Base-by-base conservation (phyloP, 2,797 vertebrate species). In the Lates japonicus region DNA sequence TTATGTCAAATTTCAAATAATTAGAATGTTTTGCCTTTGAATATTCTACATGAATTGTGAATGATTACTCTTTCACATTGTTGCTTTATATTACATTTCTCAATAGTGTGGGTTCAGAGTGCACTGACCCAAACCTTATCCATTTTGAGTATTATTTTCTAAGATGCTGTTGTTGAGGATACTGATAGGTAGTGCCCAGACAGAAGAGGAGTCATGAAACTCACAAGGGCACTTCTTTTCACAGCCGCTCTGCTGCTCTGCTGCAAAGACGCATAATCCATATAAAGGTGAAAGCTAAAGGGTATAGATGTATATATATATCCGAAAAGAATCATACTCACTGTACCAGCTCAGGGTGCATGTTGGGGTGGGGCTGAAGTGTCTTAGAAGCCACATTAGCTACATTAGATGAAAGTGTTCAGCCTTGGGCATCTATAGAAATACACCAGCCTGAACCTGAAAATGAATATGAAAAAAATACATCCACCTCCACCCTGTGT, bases 221-320 rank as follows among this genome's bases (percentile, higher is more conserved):
- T 88, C n/a, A n/a, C 86, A 91, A 87, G 87, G 89, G 74, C 79
- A 51, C 71, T 69, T 80, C 63, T 68, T 77, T 88, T 80, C 76
- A 82, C 41, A 22, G 3, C n/a, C n/a, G 7, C 54, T 69, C 58
- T 54, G 54, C 59, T 37, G 73, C 68, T n/a, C 31, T 52, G 7
- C 63, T 73, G 61, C 70, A 87, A 42, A 77, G 71, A 70, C 17
- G 0, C 74, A 62, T 52, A 70, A 35, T 51, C 70, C 31, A 57
- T 31, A 73, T 9, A 70, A 65, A 90, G 81, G 77, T 88, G 77
- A 88, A 77, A 62, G 76, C 73, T 76, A 73, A 60, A 82, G 84
- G 69, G 10, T 78, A 59, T 44, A 14, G 16, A 62, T 66, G 60
- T 35, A 3, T 49, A 5, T 64, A 5, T 64, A 5, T 51, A 62